Evolutionary conservation across 2,888 invertebrate species (phyloP).

Genomic region (Diarsia dahlii): DNA sequence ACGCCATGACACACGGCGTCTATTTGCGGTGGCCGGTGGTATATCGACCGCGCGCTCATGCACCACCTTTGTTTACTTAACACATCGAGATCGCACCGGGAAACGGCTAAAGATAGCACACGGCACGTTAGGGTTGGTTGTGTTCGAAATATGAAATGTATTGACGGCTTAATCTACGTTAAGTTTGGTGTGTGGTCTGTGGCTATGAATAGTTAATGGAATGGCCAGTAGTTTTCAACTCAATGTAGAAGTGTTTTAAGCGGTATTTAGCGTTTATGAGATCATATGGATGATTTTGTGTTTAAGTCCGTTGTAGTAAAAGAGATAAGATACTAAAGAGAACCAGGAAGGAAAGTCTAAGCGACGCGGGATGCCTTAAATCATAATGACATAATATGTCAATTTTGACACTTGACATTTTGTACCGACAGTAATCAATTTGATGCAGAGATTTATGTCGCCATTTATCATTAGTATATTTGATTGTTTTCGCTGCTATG

Average conservation of each 20-base stretch:
- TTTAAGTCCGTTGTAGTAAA: neutral
- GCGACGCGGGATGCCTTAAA: neutral
- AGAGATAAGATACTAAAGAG: neutral
- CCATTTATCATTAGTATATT: neutral
- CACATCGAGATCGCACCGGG: conserved; percentile 76
- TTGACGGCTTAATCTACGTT: conserved; percentile 55
- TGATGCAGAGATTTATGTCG: neutral
- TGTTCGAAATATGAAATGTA: conserved; percentile 52
- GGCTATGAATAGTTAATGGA: conserved; percentile 39
- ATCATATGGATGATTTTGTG: neutral
- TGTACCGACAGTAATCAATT: neutral
- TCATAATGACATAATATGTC: neutral
- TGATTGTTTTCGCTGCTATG: neutral
- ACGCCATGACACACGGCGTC: conserved; percentile 71
- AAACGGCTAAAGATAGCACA: conserved; percentile 81
- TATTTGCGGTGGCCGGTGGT: conserved; percentile 86
- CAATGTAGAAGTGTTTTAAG: neutral
- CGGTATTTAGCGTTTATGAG: neutral
- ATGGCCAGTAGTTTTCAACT: conserved; percentile 21
- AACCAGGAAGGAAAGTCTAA: neutral
- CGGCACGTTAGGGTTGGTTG: conserved; percentile 57
- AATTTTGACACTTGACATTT: neutral
- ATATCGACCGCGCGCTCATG: conserved; percentile 83
- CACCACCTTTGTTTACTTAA: conserved; percentile 85
- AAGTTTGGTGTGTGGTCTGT: conserved; percentile 56